These are phyloP conservation scores for Limnothrissa miodon DNA, from an alignment of 2,113 vertebrate species.

Conservation along the genomic window DNA sequence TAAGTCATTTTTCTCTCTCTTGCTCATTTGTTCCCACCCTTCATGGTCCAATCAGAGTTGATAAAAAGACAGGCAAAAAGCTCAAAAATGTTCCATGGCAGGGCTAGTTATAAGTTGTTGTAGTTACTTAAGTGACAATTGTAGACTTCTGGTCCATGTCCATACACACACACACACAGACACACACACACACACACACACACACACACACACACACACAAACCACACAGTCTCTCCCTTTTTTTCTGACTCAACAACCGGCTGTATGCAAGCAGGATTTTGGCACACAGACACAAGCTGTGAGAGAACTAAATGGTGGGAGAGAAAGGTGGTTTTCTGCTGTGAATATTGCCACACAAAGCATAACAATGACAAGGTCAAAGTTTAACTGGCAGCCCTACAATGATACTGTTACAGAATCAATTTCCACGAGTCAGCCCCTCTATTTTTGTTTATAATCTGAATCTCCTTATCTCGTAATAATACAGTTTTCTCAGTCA, in stretches of 20 bases:
- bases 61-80: too few relatives aligned
- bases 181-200: constrained; percentile 12
- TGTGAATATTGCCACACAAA: not conserved
- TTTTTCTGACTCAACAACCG: not conserved
- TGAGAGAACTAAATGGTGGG: not conserved
- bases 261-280: not conserved
- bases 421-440: not conserved
- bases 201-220: not conserved
- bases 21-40: too few relatives aligned
- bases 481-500: not conserved
- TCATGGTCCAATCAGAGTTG: too few relatives aligned
- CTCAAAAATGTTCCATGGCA: too few relatives aligned
- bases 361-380: not conserved
- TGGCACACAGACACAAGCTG: not conserved
- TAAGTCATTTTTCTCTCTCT: too few relatives aligned
- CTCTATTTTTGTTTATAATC: not conserved
- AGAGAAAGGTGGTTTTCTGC: not conserved
- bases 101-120: not conserved
- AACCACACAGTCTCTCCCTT: not conserved
- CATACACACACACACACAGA: constrained; percentile 17
- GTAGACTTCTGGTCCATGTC: not conserved
- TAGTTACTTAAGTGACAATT: not conserved
- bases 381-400: not conserved
- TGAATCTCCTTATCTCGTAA: not conserved
- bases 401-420: not conserved